Evolutionary conservation across 2,797 vertebrate species (phyloP), one percentile per base, ranked within the genome.

Genomic region (Gastrophryne carolinensis): DNA sequence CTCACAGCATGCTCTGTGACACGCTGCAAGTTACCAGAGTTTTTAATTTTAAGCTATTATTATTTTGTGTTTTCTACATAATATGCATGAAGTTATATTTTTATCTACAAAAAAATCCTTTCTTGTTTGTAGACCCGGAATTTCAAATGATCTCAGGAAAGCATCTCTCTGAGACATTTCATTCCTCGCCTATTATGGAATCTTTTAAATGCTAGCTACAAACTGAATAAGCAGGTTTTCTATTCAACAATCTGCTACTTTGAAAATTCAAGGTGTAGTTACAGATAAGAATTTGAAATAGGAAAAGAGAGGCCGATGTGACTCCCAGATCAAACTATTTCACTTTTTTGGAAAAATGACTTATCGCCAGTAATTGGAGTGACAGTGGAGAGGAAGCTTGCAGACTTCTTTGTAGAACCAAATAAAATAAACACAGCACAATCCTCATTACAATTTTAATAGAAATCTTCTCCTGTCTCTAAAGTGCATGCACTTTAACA

Each of bases 271-370:
- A 89, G 86, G 87, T 88, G 86, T 82, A 81, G 82, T 57, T 70
- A 71, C 77, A 89, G 88, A 89, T 89, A 89, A 89, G 87, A 80
- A 84, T 83, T 84, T 79, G 79, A 84, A 85, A 86, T 86, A 84
- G 53, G 52, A 70, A 75, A 83, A 83, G 85, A 80, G 79, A 85
- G 75, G 70, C 80, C 53, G 86, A 89, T 88, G 87, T 86, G 79
- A 75, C 79, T 68, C 74, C 66, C 79, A 81, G 76, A 86, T 78
- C 75, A 65, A 74, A 81, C 81, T 79, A 79, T 86, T 87, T 81
- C 80, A 76, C 41, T 83, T 83, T 68, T 74, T 54, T 37, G 10
- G 77, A 72, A 86, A 85, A 80, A 69, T 84, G 78, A 72, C 80
- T 85, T 67, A 82, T 86, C 79, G 47, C 5, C 13, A 60, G 61